Base-by-base conservation (phyloP, 2,797 vertebrate species). In the Rhinichthys osculus region DNA sequence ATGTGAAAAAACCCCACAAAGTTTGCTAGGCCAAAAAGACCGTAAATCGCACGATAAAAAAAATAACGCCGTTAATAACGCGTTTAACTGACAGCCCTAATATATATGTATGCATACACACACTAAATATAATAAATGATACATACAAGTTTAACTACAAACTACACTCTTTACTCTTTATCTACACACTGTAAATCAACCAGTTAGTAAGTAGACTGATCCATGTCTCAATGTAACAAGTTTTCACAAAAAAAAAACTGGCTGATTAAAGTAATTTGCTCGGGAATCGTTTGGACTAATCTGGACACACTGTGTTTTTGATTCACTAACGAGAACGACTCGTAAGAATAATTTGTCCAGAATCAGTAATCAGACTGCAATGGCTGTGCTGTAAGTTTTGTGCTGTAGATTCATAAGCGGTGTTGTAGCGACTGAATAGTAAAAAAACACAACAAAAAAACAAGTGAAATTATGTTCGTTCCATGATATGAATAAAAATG, bases 401-500 rank as follows among this genome's bases (percentile, higher is more conserved):
- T 76, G 10, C 23, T 40, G 8, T 17, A 17, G 54, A 35, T 38
- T 35, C 3, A 54, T n/a, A 16, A 77, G 10, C 0, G 19, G 4
- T 59, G 23, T 17, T 40, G 5, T 59, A 7, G 14, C 0, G 8
- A 57, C 8, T 42, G 21, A 62, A 42, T 3, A 42, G 7, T 27
- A 59, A 35, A n/a, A 59, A 27, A 50, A 0, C 5, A 5, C 5
- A 52, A 52, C 9, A 5, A 54, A 8, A n/a, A n/a, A 50, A 21
- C 7, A 38, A 57, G 0, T 40, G 7, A 78, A 78, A 42, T 62
- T 3, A 78, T 62, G 54, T 40, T 10, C 76, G 0, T 27, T 78
- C 54, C 76, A 78, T 42, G 76, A 38, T 62, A 78, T 78, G 76
- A 42, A 62, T 78, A 78, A 62, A 78, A 42, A 78, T 62, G 54